These are phyloP conservation scores for Struthidea cinerea DNA, from an alignment of 2,113 vertebrate species.

Conservation along the genomic window DNA sequence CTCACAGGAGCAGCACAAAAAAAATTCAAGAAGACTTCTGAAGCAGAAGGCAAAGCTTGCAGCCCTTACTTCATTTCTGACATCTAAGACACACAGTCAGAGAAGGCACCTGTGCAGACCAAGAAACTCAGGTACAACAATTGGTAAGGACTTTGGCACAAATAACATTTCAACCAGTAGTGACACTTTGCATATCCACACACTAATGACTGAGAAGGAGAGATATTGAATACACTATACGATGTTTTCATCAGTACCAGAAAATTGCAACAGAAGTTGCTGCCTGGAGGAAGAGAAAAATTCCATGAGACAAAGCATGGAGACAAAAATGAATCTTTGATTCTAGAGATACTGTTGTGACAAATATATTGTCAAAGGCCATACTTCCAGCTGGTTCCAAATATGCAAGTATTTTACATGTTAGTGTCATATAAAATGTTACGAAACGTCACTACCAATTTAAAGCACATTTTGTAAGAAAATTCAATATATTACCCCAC, in stretches of 20 bases:
- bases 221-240: background rate
- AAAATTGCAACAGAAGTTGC: background rate
- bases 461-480: background rate
- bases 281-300: background rate
- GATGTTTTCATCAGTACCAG: background rate
- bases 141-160: background rate
- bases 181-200: background rate
- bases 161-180: background rate
- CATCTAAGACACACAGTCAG: background rate
- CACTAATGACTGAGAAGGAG: background rate
- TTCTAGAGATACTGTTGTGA: background rate
- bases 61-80: background rate
- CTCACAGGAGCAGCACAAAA: background rate
- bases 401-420: background rate
- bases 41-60: background rate
- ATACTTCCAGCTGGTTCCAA: background rate
- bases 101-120: background rate
- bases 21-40: background rate
- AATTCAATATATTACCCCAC: background rate
- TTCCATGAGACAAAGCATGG: background rate
- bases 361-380: background rate
- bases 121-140: background rate
- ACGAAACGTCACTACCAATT: background rate
- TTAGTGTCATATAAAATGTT: background rate
- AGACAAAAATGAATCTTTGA: background rate